These are phyloP conservation scores for Rhinophrynus dorsalis DNA, from an alignment of 2,797 vertebrate species.

Conservation along the genomic window DNA sequence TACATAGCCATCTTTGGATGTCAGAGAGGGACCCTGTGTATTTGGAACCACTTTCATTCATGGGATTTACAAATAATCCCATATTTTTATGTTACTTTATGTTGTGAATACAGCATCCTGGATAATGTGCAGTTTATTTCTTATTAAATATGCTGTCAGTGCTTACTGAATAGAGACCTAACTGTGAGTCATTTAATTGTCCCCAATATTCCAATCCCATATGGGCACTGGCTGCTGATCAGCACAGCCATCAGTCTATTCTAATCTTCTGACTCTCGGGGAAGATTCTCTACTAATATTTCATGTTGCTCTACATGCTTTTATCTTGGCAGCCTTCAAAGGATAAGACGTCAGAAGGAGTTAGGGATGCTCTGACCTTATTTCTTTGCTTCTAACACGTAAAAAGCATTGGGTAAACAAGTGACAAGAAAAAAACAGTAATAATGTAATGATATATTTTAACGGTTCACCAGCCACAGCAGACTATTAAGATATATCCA, in stretches of 20 bases:
- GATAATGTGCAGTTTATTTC: too few relatives aligned
- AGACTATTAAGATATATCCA: slow-evolving; percentile 36
- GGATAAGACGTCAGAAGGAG: slow-evolving; percentile 50
- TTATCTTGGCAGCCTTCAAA: slow-evolving; percentile 42
- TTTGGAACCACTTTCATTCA: too few relatives aligned
- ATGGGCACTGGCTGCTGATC: not conserved
- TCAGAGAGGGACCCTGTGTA: too few relatives aligned
- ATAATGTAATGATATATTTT: not conserved
- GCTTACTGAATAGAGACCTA: not conserved
- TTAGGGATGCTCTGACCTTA: slow-evolving; percentile 57
- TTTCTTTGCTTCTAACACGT: slow-evolving; percentile 48
- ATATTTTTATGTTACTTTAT: too few relatives aligned
- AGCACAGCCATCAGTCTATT: slow-evolving; percentile 7
- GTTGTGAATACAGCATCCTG: too few relatives aligned
- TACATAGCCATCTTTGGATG: too few relatives aligned
- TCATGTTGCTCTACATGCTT: slow-evolving; percentile 49
- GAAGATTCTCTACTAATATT: slow-evolving; percentile 43
- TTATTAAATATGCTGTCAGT: not conserved
- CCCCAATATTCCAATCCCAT: not conserved
- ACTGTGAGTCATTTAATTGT: not conserved
- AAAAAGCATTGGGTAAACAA: slow-evolving; percentile 54
- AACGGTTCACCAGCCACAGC: slow-evolving; percentile 4
- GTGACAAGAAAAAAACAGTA: slow-evolving; percentile 43
- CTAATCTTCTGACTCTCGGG: slow-evolving; percentile 17
- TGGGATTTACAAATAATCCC: too few relatives aligned